Conservation (phyloP, 2,888 invertebrate genomes). For the Meliscaeva auricollis region DNA sequence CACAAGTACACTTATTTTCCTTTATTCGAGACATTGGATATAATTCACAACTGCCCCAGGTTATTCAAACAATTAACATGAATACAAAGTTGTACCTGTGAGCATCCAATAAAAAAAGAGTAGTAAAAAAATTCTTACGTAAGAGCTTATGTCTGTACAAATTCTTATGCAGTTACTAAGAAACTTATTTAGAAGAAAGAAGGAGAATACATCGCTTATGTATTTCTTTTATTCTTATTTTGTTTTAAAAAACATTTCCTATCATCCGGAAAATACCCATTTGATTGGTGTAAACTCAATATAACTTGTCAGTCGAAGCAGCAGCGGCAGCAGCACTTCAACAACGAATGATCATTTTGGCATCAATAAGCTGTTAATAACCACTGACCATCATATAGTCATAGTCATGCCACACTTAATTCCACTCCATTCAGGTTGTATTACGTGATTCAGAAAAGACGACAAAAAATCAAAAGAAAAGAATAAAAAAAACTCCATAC, state of each 20-base stretch:
- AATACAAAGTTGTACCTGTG: not conserved
- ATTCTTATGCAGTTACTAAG: not conserved
- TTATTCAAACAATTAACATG: not conserved
- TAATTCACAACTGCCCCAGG: no score
- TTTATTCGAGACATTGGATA: not conserved
- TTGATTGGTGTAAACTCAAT: constrained; percentile 8
- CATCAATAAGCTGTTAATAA: constrained; percentile 42
- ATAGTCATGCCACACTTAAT: constrained; percentile 43
- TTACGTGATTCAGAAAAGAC: constrained; percentile 50
- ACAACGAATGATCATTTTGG: constrained; percentile 1
- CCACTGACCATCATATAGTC: constrained; percentile 31
- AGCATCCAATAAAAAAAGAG: not conserved
- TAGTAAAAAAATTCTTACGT: constrained; percentile 9
- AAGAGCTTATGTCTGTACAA: constrained; percentile 1
- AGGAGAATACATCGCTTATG: not conserved
- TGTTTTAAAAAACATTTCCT: not conserved
- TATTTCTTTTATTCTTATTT: not conserved
- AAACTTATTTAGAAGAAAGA: not conserved
- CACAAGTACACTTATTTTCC: not conserved
- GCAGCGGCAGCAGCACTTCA: not conserved
- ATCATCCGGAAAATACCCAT: not conserved
- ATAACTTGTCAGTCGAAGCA: not conserved
- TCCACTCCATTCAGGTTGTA: constrained; percentile 26
- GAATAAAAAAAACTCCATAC: not conserved
- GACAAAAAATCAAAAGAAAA: not conserved